Conservation (phyloP, 1,140 invertebrate genomes). For the Penaeus vannamei region DNA sequence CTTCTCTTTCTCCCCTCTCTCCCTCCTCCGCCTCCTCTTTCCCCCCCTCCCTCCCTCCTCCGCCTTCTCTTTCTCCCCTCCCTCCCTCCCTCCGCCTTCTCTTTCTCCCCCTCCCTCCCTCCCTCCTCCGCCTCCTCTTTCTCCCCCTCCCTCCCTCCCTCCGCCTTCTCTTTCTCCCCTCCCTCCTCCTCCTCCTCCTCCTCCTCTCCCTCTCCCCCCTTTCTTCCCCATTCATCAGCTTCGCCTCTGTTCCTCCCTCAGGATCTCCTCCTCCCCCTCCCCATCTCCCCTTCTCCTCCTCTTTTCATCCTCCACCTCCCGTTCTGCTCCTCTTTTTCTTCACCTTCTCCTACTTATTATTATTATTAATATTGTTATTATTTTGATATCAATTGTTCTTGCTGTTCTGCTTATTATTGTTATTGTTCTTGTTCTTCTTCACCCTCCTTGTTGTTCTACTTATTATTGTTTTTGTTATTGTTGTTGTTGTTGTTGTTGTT, state of each 20-base stretch:
- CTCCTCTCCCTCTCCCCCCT: not conserved
- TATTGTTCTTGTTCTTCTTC: no score
- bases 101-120: not conserved
- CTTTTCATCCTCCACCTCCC: not conserved
- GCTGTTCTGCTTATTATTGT: no score
- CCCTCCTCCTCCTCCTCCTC: not conserved
- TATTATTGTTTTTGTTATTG: no score
- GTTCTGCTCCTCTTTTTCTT: not conserved
- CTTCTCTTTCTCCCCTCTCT: not conserved
- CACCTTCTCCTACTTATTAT: conserved; percentile 7
- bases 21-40: not conserved
- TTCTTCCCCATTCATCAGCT: not conserved
- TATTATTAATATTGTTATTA: no score
- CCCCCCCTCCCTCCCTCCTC: not conserved
- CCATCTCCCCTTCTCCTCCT: not conserved
- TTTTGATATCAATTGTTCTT: no score
- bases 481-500: conserved; percentile 10
- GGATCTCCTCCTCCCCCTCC: not conserved
- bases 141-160: not conserved
- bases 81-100: no score
- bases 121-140: not conserved
- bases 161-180: not conserved
- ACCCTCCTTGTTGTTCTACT: no score
- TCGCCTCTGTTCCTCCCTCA: not conserved
- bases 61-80: not conserved